Percentiles rank a stretch among this genome's conserved stretches.
phyloP scores from a whole-genome alignment of 2,888 invertebrate genomes.

The Harpagoxenus sublaevis region DNA sequence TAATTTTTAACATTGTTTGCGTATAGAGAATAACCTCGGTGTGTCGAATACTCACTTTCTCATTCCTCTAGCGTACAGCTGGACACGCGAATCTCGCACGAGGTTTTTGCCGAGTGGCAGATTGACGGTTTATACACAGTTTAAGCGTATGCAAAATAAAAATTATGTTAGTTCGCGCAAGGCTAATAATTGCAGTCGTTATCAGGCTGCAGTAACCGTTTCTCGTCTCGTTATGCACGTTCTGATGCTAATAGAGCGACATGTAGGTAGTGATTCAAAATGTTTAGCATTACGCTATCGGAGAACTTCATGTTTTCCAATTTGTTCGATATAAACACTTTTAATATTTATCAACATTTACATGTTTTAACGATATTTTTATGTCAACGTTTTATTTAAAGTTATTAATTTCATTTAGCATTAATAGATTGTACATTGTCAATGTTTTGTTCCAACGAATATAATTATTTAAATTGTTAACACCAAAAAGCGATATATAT shows the following conservation, averaged over 20 bases:
- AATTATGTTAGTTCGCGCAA: constrained; percentile 24
- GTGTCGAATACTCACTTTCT: constrained; percentile 31
- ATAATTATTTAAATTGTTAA: constrained; percentile 16
- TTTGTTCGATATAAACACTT: not conserved
- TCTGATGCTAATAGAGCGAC: not conserved
- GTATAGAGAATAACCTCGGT: not conserved
- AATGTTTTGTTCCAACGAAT: not conserved
- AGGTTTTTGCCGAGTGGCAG: constrained; percentile 4
- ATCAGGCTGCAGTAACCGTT: not conserved
- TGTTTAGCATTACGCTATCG: not conserved
- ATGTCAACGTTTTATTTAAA: not conserved
- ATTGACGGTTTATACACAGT: not conserved
- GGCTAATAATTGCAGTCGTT: constrained; percentile 26
- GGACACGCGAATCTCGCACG: not conserved
- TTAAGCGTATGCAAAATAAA: not conserved
- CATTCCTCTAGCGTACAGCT: constrained; percentile 1
- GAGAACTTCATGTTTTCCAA: not conserved
- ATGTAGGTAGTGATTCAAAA: not conserved
- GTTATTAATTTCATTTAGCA: not conserved
- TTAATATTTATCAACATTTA: constrained; percentile 4
- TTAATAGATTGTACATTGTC: not conserved
- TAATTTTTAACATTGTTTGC: not conserved
- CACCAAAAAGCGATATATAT: not conserved
- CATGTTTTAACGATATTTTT: not conserved
- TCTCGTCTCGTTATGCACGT: not conserved